Evolutionary conservation across 2,888 invertebrate species (phyloP), one percentile per base, ranked within the genome.

Genomic region (Disparrhopalites patrizii): DNA sequence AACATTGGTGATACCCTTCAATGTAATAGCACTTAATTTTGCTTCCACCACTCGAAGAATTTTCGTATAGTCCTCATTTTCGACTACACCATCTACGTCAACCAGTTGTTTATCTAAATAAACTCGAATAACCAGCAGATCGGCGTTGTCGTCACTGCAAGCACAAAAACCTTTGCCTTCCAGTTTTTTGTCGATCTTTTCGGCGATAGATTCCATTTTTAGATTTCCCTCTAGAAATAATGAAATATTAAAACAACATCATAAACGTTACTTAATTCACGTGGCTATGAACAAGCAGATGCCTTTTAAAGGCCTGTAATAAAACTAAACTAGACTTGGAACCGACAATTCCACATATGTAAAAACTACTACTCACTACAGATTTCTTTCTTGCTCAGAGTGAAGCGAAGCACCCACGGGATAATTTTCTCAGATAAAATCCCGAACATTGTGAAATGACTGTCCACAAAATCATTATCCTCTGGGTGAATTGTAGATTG

Each of bases 391-490:
- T 98, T 87, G 81, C 99, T 98, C 66, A 99, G 82, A 79, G 99
- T 99, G 75, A 99, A 95, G 82, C 99, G 91, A 51, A 99, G 82
- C 38, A 99, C 81, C 99, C 99, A 99, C 0, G 98, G 96, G 0
- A 96, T 96, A 73, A 98, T 96, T 76, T 94, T 87, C 0, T 93
- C 91, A 0, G 96, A 94, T 80, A 99, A 98, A 79, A 98, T 97
- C 80, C 99, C 99, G 15, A 98, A 98, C 98, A 99, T 98, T 83
- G 99, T 99, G 79, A 99, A 99, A 80, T 99, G 99, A 50, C 98
- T 95, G 80, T 97, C 96, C 0, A 99, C 97, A 81, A 98, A 99
- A 78, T 98, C 99, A 80, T 98, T 97, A 87, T 99, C 99, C 81
- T 99, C 99, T n/a, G n/a, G n/a, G 0, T 91, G 86, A 74, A 99